Percentiles rank a stretch among this genome's conserved stretches.
Conservation (phyloP, 2,888 invertebrate genomes). For the Drepanosiphum platanoidis region DNA sequence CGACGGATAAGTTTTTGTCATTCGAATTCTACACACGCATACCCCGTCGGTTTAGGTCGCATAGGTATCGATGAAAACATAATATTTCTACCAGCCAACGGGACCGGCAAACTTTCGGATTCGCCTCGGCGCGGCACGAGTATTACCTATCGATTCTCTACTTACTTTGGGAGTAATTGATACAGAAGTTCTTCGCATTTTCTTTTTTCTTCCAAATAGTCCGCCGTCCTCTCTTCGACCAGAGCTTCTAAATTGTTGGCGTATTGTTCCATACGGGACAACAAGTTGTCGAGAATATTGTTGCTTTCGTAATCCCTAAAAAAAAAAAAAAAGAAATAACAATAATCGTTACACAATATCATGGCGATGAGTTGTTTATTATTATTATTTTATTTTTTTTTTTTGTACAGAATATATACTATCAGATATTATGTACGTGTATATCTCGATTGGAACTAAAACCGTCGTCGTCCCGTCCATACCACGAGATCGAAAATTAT, state of each 20-base stretch:
- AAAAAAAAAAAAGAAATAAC: conserved; percentile 41
- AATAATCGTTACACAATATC: not conserved
- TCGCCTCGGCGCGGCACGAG: not conserved
- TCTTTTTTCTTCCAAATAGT: conserved; percentile 97
- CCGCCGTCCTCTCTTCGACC: conserved; percentile 95
- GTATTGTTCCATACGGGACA: conserved; percentile 98
- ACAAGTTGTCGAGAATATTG: conserved; percentile 93
- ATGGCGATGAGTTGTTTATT: too few relatives aligned
- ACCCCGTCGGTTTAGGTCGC: too few relatives aligned
- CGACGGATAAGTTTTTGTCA: too few relatives aligned
- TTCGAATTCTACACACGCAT: too few relatives aligned
- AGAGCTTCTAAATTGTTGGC: conserved; percentile 97
- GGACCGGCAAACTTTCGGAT: too few relatives aligned
- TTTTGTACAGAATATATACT: too few relatives aligned
- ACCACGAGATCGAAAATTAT: too few relatives aligned
- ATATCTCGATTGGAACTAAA: not conserved
- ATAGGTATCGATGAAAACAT: too few relatives aligned
- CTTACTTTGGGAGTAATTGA: conserved; percentile 92
- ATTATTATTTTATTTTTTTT: too few relatives aligned
- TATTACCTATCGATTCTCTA: conserved; percentile 65
- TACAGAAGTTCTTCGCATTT: conserved; percentile 97
- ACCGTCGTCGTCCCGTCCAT: too few relatives aligned
- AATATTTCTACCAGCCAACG: too few relatives aligned
- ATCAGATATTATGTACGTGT: not conserved
- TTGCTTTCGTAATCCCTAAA: conserved; percentile 88